phyloP scores from a whole-genome alignment of 1,140 invertebrate genomes.

The Orussus abietinus region DNA sequence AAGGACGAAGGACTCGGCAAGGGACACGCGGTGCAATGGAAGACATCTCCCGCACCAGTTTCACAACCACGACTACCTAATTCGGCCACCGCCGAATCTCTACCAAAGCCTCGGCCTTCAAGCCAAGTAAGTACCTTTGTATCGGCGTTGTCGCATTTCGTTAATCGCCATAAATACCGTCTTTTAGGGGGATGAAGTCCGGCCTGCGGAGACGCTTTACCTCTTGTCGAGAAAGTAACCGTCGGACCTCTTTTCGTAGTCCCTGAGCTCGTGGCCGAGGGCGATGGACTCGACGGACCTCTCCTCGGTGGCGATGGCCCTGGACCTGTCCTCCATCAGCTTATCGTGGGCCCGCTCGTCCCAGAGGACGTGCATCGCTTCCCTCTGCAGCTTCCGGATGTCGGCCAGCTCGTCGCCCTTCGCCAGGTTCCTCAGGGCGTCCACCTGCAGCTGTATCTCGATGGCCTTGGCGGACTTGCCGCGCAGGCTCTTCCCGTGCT shows the following conservation, averaged over 20 bases:
- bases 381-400: conserved; percentile 42
- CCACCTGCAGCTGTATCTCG: conserved; percentile 61
- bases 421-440: conserved; percentile 46
- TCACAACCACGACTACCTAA: no score
- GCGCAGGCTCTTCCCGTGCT: conserved; percentile 55
- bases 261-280: conserved; percentile 60
- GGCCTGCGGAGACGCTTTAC: no score
- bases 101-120: no score
- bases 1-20: no score
- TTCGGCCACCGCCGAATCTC: no score
- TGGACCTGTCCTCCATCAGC: conserved; percentile 48
- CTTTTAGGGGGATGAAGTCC: no score
- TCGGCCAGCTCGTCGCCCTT: conserved; percentile 43
- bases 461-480: conserved; percentile 73
- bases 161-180: no score
- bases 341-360: conserved; percentile 40
- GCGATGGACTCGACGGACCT: conserved; percentile 56
- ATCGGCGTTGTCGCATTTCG: no score
- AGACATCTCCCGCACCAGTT: no score
- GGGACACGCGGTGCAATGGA: no score
- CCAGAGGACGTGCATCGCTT: conserved; percentile 33
- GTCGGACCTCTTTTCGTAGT: conserved; percentile 60
- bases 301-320: conserved; percentile 49
- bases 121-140: no score
- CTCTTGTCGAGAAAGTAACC: conserved; percentile 62